A percentile compares a stretch with the other conserved stretches of the same genome.
Evolutionary conservation across 2,888 invertebrate species (phyloP).

Genomic region (Drosophila infuscata): DNA sequence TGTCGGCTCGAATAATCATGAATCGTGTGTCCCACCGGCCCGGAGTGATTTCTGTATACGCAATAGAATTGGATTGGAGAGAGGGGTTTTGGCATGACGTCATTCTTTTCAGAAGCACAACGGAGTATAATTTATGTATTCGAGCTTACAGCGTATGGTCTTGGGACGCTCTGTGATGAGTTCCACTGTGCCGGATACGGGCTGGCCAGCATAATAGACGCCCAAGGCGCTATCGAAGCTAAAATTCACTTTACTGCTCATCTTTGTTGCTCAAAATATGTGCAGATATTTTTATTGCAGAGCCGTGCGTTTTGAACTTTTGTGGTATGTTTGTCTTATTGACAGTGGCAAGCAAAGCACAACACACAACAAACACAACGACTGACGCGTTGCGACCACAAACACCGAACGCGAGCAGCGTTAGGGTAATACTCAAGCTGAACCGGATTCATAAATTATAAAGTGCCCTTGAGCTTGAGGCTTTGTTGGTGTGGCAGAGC

Average conservation of each 20-base stretch:
- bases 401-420: constrained; percentile 48
- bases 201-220: constrained; percentile 84
- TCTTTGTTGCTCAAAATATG: constrained; percentile 29
- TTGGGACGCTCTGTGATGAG: constrained; percentile 83
- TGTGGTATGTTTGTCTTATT: constrained; percentile 24
- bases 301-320: constrained; percentile 20
- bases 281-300: neutral
- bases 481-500: neutral
- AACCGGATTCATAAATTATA: constrained; percentile 30
- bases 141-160: constrained; percentile 82
- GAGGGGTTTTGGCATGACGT: constrained; percentile 57
- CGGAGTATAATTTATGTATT: constrained; percentile 28
- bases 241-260: constrained; percentile 83
- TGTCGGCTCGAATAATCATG: constrained; percentile 52
- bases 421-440: constrained; percentile 64
- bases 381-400: constrained; percentile 17
- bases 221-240: constrained; percentile 81
- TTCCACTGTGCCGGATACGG: constrained; percentile 83
- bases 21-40: constrained; percentile 19
- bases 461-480: neutral
- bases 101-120: constrained; percentile 44
- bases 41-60: constrained; percentile 38
- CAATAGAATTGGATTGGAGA: constrained; percentile 52
- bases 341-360: constrained; percentile 28
- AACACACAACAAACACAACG: neutral